Evolutionary conservation across 2,113 vertebrate species (phyloP).

Genomic region (Scophthalmus maximus): DNA sequence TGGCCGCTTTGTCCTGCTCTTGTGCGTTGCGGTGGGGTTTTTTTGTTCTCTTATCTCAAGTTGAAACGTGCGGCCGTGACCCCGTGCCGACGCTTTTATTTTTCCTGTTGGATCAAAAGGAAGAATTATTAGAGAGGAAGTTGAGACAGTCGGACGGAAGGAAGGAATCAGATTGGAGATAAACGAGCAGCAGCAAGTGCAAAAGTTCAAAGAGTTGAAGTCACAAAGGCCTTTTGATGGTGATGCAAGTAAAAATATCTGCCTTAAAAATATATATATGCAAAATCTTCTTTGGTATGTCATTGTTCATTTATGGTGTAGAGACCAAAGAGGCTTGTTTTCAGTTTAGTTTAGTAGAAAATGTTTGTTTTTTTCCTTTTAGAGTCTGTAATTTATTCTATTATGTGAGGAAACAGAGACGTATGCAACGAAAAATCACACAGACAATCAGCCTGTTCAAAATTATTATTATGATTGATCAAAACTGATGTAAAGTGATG

Average conservation of each 20-base stretch:
- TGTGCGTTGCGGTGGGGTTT: neutral
- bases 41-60: constrained; percentile 21
- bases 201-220: neutral
- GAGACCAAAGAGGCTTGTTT: constrained; percentile 24
- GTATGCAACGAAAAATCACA: neutral
- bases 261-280: constrained; percentile 29
- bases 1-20: constrained; percentile 26
- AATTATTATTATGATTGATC: no score
- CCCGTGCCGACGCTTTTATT: neutral
- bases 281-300: constrained; percentile 16
- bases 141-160: neutral
- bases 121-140: neutral
- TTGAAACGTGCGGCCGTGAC: constrained; percentile 30
- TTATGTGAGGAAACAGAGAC: neutral
- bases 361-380: neutral
- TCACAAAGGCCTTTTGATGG: neutral
- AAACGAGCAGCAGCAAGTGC: constrained; percentile 11
- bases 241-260: constrained; percentile 23
- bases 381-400: neutral
- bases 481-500: no score
- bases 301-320: constrained; percentile 1
- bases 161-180: neutral
- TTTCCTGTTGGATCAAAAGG: neutral
- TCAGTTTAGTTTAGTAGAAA: neutral
- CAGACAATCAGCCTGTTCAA: constrained; percentile 29